Percentiles rank a stretch among this genome's conserved stretches.
These are phyloP conservation scores for Siniperca chuatsi DNA, from an alignment of 2,113 vertebrate genomes.

Conservation along the genomic window DNA sequence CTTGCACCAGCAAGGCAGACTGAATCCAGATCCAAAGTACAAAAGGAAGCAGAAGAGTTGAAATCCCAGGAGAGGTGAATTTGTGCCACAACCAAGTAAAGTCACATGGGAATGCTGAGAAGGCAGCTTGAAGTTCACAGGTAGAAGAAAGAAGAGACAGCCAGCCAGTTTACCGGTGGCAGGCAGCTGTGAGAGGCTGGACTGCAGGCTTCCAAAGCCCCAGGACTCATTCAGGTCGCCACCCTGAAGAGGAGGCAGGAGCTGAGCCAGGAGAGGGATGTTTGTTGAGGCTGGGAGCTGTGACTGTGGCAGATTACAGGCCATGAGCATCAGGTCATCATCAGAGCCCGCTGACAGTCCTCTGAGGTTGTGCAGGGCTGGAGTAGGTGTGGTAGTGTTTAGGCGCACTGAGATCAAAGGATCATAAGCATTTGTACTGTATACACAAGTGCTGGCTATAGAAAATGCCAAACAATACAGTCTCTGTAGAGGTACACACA, in stretches of 20 bases:
- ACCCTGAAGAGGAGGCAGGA: conserved; percentile 1
- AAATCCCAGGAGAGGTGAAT: conserved; percentile 6
- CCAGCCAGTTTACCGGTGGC: conserved; percentile 71
- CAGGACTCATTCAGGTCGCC: conserved; percentile 31
- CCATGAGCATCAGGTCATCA: conserved; percentile 75
- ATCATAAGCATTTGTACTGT: neutral
- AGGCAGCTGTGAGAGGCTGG: conserved; percentile 41
- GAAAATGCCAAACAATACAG: neutral
- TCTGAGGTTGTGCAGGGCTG: conserved; percentile 61
- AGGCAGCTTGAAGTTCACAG: conserved; percentile 6
- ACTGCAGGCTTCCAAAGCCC: conserved; percentile 52
- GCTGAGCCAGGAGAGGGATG: conserved; percentile 25
- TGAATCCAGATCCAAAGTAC: neutral
- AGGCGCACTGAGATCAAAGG: conserved; percentile 28
- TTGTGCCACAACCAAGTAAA: conserved; percentile 4
- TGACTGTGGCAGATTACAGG: conserved; percentile 30
- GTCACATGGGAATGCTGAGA: conserved; percentile 15
- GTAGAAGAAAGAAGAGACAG: neutral
- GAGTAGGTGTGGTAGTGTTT: conserved; percentile 10
- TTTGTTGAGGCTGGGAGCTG: conserved; percentile 26
- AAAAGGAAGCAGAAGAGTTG: neutral
- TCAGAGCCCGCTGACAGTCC: conserved; percentile 39
- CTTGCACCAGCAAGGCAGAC: too few relatives aligned
- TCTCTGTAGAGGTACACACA: neutral
- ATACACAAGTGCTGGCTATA: neutral